These are phyloP conservation scores for Asbolus verrucosus DNA, from an alignment of 1,140 invertebrate genomes.

Conservation along the genomic window DNA sequence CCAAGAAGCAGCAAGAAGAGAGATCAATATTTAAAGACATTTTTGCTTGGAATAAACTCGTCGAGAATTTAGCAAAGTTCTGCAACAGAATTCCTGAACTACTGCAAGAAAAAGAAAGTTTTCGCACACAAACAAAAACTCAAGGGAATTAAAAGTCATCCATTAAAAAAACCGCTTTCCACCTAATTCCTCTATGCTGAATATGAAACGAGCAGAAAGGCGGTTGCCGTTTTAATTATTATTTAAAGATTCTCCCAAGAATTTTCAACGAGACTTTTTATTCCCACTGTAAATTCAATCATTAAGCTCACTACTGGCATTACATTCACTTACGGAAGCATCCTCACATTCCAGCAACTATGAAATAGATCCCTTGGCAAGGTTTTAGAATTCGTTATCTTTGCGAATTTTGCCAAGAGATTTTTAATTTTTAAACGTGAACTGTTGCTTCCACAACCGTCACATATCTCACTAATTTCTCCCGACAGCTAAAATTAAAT, in stretches of 20 bases:
- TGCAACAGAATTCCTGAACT: background rate
- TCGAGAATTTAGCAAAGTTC: background rate
- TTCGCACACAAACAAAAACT: background rate
- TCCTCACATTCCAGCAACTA: conserved; percentile 18
- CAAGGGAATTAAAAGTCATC: conserved; percentile 10
- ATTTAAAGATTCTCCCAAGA: background rate
- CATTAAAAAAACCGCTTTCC: conserved; percentile 8
- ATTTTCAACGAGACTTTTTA: background rate
- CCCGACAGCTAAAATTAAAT: too few species aligned
- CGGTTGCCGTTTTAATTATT: conserved; percentile 4
- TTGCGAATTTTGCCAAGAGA: conserved; percentile 47
- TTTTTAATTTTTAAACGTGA: conserved; percentile 48
- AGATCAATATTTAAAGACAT: background rate
- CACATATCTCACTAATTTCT: too few species aligned
- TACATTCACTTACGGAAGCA: conserved; percentile 23
- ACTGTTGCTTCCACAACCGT: conserved; percentile 33
- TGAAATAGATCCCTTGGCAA: conserved; percentile 51
- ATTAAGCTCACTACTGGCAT: conserved; percentile 40
- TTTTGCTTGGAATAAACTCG: too few species aligned
- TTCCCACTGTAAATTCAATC: conserved; percentile 7
- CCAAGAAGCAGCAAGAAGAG: background rate
- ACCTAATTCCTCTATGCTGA: conserved; percentile 31
- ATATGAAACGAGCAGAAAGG: background rate
- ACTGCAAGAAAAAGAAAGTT: background rate
- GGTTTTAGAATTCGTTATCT: conserved; percentile 54